phyloP scores from a whole-genome alignment of 2,113 vertebrate genomes.

The Alouatta palliata region DNA sequence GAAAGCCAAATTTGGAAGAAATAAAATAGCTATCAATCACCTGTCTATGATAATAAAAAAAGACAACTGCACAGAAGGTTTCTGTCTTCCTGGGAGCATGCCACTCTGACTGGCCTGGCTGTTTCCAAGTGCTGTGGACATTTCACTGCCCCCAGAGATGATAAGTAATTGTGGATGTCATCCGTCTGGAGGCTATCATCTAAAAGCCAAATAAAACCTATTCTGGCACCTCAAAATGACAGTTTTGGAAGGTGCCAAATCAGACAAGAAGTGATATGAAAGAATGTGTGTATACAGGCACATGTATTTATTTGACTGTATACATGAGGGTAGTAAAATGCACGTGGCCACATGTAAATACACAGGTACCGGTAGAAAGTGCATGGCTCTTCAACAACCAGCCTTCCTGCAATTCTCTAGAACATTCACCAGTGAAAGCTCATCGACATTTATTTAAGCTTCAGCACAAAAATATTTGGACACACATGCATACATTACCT shows the following conservation, averaged over 20 bases:
- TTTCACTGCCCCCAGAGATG: neutral
- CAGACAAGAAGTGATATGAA: neutral
- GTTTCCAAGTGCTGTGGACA: neutral
- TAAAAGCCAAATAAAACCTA: neutral
- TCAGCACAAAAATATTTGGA: neutral
- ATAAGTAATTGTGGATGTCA: no score
- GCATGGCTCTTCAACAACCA: neutral
- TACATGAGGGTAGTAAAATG: neutral
- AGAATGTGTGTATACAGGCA: neutral
- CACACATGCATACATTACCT: neutral
- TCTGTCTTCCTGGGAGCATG: neutral
- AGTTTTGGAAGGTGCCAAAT: neutral
- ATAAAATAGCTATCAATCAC: neutral
- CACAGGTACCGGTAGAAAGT: fast-evolving
- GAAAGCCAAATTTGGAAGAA: neutral
- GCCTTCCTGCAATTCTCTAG: neutral
- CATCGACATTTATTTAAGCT: neutral
- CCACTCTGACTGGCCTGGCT: neutral
- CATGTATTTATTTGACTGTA: fast-evolving
- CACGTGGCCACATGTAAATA: fast-evolving
- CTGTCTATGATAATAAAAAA: neutral
- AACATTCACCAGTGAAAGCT: no score
- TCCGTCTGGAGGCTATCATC: neutral
- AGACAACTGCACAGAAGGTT: neutral
- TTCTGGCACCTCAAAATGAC: neutral